Evolutionary conservation across 2,113 vertebrate species (phyloP).

Genomic region (Chaetops frenatus): DNA sequence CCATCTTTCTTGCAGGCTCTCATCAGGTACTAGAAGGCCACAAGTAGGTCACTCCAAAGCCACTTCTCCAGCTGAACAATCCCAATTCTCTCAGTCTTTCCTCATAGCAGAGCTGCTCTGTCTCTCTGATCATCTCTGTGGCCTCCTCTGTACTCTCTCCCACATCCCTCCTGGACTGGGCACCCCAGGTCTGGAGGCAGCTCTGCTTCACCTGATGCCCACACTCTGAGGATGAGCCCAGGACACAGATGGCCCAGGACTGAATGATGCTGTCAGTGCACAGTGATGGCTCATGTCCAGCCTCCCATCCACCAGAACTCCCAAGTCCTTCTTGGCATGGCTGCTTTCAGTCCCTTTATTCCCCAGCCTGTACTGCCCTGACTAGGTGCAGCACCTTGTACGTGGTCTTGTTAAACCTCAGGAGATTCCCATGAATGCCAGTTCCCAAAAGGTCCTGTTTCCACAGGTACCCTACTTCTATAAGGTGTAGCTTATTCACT

Average conservation of each 20-base stretch:
- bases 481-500: background rate
- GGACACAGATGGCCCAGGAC: background rate
- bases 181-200: background rate
- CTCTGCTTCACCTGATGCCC: background rate
- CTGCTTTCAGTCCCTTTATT: background rate
- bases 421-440: background rate
- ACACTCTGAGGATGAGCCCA: background rate
- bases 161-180: background rate
- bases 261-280: background rate
- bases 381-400: background rate
- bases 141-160: background rate
- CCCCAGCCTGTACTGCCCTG: background rate
- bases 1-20: background rate
- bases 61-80: background rate
- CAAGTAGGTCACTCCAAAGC: background rate
- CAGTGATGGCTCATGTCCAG: background rate
- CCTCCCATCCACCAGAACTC: background rate
- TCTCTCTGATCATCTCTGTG: background rate
- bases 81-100: background rate
- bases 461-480: background rate
- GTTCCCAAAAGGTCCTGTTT: background rate
- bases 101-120: background rate
- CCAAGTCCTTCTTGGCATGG: background rate
- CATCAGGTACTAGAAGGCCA: background rate
- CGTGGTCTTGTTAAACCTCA: background rate